Conservation (phyloP, 2,888 invertebrate genomes). For the Molorchus minor region DNA sequence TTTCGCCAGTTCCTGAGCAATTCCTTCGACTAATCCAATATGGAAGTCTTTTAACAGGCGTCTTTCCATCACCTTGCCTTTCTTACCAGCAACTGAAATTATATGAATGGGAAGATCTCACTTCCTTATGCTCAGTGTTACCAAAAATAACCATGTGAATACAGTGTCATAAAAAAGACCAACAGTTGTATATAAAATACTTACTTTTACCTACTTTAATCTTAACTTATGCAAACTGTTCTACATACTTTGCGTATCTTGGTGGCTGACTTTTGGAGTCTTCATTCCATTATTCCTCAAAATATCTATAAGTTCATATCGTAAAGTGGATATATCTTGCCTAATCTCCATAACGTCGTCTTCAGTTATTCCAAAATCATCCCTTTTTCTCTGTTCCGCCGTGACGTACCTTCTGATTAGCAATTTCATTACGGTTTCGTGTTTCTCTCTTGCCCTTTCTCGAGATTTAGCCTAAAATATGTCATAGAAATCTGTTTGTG, state of each 20-base stretch:
- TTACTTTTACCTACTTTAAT: too few species aligned
- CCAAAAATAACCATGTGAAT: not conserved
- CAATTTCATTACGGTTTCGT: conserved; percentile 87
- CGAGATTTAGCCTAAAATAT: conserved; percentile 73
- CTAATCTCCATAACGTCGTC: conserved; percentile 98
- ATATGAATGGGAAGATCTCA: conserved; percentile 24
- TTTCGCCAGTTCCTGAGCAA: conserved; percentile 74
- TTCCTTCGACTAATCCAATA: conserved; percentile 86
- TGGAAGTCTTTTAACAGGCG: conserved; percentile 89
- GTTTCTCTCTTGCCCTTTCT: conserved; percentile 75
- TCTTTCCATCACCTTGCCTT: conserved; percentile 87
- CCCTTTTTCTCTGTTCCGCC: conserved; percentile 85
- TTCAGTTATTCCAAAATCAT: conserved; percentile 92
- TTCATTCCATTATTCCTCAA: conserved; percentile 88
- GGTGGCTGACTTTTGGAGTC: conserved; percentile 76
- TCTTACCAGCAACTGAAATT: conserved; percentile 78
- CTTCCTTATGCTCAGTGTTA: too few species aligned
- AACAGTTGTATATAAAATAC: too few species aligned
- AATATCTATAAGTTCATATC: conserved; percentile 93
- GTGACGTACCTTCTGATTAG: conserved; percentile 85
- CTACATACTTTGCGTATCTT: conserved; percentile 70
- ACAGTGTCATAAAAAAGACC: not conserved
- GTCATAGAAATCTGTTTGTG: conserved; percentile 2
- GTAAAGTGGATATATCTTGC: conserved; percentile 94
- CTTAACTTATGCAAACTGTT: too few species aligned